Base-by-base conservation (phyloP, 2,113 vertebrate genomes). In the Petaurus breviceps region DNA sequence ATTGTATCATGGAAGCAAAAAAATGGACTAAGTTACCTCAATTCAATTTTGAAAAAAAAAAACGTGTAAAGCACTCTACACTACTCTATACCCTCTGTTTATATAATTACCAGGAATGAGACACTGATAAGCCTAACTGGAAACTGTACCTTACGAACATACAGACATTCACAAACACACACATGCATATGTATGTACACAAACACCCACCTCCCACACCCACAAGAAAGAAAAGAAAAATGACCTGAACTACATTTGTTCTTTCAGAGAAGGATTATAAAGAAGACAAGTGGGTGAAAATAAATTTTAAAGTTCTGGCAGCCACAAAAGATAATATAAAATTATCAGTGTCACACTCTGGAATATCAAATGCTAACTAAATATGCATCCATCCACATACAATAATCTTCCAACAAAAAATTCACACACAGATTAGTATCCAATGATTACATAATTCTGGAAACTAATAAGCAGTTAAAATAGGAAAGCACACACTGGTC, bases 371-470 rank as follows among this genome's bases (percentile, higher is more conserved):
- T 51, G 8, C 16, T 94, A 89, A 53, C 46, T 91, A 37, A 95
- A 94, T 51, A 96, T 92, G 50, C 22, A 96, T 47, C 89, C 94
- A 96, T 61, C 57, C 6, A 8, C 25, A 54, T 49, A 50, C 22
- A 92, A n/a, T 28, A 52, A 94, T 19, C 92, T 94, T 93, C 91
- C 93, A 91, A 52, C 93, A 51, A 25, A 28, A 2, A 93, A 7
- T n/a, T 94, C 54, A 28, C 77, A 51, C 91, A 91, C 46, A 92
- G 92, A 57, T 89, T 90, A 92, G 23, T 52, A n/a, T 7, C 49
- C 22, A 90, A 91, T 0, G 7, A 14, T 68, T 89, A 26, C 28
- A 90, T 22, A 90, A 31, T 26, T 53, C 55, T 51, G 77, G 91
- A 16, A 2, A 37, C 26, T 37, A 77, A 26, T 93, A 46, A 24